These are phyloP conservation scores for Calephelis nemesis DNA, from an alignment of 1,140 invertebrate species.

Conservation along the genomic window DNA sequence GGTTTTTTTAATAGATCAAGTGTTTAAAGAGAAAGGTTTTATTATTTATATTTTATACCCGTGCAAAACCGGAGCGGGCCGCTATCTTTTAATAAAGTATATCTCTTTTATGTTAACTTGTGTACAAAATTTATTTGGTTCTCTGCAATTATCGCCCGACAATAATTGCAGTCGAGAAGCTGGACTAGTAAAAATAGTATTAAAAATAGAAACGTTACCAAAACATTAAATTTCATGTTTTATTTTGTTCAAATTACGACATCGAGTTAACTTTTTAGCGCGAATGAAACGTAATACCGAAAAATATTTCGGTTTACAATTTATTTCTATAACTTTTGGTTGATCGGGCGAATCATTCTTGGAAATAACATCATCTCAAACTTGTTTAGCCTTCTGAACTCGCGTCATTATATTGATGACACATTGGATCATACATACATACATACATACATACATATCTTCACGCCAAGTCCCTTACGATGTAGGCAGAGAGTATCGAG, in stretches of 20 bases:
- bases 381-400: slow-evolving; percentile 20
- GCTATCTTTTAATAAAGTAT: slow-evolving; percentile 15
- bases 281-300: slow-evolving; percentile 29
- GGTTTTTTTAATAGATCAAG: no score
- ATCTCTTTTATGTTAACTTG: slow-evolving; percentile 17
- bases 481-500: slow-evolving; percentile 26
- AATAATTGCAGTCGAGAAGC: slow-evolving; percentile 31
- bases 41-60: no score
- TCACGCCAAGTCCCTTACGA: slow-evolving; percentile 21
- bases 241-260: slow-evolving; percentile 23
- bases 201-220: slow-evolving; percentile 3
- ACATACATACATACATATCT: slow-evolving; percentile 1
- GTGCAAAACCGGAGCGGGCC: no score
- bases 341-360: slow-evolving; percentile 30
- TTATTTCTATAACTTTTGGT: slow-evolving; percentile 28
- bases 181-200: slow-evolving; percentile 32
- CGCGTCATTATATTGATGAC: slow-evolving; percentile 32
- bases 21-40: no score
- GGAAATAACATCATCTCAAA: slow-evolving; percentile 20
- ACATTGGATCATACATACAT: slow-evolving; percentile 21
- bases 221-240: slow-evolving; percentile 22
- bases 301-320: slow-evolving; percentile 30
- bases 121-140: slow-evolving; percentile 28
- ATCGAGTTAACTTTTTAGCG: slow-evolving; percentile 21
- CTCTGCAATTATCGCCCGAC: slow-evolving; percentile 34